Conservation (phyloP, 2,797 vertebrate genomes). For the Sus cebifrons region DNA sequence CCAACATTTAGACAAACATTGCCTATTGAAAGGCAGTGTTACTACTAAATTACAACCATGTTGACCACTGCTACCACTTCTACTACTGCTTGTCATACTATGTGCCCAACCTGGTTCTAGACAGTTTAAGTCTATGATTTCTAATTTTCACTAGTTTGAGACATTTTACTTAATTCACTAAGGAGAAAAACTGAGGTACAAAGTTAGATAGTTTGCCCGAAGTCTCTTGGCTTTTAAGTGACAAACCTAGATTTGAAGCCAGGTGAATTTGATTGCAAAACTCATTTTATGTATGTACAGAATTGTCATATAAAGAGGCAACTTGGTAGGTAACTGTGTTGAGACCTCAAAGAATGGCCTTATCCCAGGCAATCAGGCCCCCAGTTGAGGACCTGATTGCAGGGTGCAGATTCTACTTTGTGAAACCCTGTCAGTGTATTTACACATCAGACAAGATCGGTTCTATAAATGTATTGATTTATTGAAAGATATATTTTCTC, state of each 20-base stretch:
- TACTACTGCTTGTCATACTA: not conserved
- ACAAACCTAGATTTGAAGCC: not conserved
- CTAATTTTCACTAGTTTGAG: not conserved
- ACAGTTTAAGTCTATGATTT: constrained; percentile 31
- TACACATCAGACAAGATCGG: not conserved
- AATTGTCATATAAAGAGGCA: not conserved
- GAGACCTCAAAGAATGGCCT: not conserved
- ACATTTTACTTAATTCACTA: constrained; percentile 9
- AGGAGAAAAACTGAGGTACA: not conserved
- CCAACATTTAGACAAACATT: not conserved
- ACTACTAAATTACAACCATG: not conserved
- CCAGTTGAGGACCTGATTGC: not conserved
- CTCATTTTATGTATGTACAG: not conserved
- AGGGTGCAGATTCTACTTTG: not conserved
- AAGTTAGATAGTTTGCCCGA: not conserved
- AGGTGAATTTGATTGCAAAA: not conserved
- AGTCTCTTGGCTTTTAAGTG: not conserved
- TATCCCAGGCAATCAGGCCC: not conserved
- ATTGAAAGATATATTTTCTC: not conserved
- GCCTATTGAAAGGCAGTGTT: not conserved
- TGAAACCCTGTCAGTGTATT: not conserved
- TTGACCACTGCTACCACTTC: not conserved
- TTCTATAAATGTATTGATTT: not conserved
- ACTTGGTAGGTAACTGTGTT: not conserved
- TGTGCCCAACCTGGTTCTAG: not conserved